Evolutionary conservation across 2,888 invertebrate genomes (phyloP), one percentile per base, ranked within the genome.

Genomic region (Ophraella communa): DNA sequence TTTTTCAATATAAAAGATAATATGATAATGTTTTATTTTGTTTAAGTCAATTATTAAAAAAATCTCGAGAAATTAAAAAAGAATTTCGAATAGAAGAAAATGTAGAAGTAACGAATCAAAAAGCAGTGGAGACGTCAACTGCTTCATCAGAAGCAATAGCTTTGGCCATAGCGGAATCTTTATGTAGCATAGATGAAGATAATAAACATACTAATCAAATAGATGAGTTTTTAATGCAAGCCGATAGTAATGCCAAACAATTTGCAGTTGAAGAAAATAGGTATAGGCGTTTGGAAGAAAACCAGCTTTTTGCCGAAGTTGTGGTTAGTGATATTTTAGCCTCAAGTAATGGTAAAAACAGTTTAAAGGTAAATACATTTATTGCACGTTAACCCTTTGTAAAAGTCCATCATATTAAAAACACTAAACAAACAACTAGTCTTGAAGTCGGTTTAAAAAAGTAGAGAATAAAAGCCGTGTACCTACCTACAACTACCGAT

Each of bases 151-250:
- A 76, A 0, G 85, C 86, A 0, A 85, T 89, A 51, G 91, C 91
- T 0, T 85, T 89, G n/a, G 89, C 91, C 0, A 81, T 92, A 5
- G 91, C 91, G 0, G 93, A 94, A 80, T 90, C 91, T 0, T 84
- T 93, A 11, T 93, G 93, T 76, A 89, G 88, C 20, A 87, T 93
- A 54, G 92, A 93, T 77, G 92, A 92, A 74, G 91, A 91, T 65
- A 88, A 92, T 76, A 91, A 91, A 73, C 92, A 92, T 74, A 92
- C 92, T 0, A 87, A 88, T 66, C 90, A 92, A 76, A 89, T 93
- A 52, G 85, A 88, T 10, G 82, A 86, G 39, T 86, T 93, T 39
- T 79, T 91, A 11, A 82, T 84, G 8, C 85, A 86, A 71, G 84
- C 86, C 1, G 84, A 84, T 66, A 84, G 82, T 24, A 82, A 81